These are phyloP conservation scores for Anguilla rostrata DNA, from an alignment of 2,113 vertebrate species.

Conservation along the genomic window DNA sequence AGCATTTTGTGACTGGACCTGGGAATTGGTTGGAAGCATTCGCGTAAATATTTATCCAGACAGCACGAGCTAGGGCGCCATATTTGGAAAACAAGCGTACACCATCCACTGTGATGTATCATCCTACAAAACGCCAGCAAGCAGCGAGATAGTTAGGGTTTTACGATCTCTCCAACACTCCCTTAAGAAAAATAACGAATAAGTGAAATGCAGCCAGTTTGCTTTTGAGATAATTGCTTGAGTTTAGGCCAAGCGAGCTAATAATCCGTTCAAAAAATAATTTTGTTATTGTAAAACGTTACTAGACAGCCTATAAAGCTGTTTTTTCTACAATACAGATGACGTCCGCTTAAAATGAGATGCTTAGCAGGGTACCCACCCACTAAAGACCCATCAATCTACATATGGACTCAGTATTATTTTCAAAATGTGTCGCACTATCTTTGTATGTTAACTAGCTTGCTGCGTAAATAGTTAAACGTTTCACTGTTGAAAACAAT, in stretches of 20 bases:
- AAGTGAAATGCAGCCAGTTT: neutral
- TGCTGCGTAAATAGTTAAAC: neutral
- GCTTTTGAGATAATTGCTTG: neutral
- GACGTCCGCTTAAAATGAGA: no score
- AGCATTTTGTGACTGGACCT: neutral
- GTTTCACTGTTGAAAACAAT: neutral
- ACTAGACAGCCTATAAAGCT: no score
- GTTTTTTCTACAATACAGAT: no score
- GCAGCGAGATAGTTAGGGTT: no score
- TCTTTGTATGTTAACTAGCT: neutral
- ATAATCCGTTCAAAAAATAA: neutral
- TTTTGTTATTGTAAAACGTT: neutral
- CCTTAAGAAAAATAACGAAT: neutral
- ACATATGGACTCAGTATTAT: neutral
- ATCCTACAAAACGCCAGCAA: no score
- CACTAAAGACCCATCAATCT: neutral
- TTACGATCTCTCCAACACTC: neutral
- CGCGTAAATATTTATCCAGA: neutral
- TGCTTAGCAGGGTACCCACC: neutral
- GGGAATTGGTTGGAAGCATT: no score
- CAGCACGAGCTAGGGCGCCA: neutral
- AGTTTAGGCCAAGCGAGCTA: no score
- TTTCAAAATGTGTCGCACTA: conserved; percentile 1
- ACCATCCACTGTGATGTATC: neutral
- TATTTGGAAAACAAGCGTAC: neutral